Conservation (phyloP, 2,797 vertebrate genomes). For the Falco peregrinus region DNA sequence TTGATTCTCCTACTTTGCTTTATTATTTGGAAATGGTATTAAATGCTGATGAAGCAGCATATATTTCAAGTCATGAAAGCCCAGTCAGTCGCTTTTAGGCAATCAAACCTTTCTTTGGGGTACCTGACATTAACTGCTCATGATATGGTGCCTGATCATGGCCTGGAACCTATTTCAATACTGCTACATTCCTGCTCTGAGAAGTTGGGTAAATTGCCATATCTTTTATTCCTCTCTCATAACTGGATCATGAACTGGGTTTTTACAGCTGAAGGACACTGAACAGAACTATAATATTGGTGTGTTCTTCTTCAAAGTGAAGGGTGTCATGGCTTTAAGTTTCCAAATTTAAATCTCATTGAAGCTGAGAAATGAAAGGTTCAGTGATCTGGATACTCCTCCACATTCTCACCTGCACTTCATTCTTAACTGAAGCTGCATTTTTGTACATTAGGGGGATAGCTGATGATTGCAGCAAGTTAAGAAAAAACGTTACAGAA, state of each 20-base stretch:
- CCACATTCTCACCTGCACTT: background rate
- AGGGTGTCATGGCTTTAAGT: background rate
- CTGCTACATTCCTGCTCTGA: background rate
- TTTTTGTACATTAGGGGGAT: background rate
- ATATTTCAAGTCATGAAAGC: background rate
- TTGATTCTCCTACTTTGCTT: background rate
- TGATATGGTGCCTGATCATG: background rate
- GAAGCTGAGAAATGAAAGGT: background rate
- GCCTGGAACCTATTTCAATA: background rate
- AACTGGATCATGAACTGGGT: fast-evolving
- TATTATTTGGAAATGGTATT: background rate
- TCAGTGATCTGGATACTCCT: background rate
- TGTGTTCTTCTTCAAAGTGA: background rate
- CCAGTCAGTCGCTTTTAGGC: background rate
- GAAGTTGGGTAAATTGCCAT: background rate
- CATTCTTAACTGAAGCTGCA: background rate
- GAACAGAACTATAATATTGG: background rate
- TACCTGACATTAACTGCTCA: background rate
- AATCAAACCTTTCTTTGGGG: background rate
- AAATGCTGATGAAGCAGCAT: background rate
- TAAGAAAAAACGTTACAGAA: background rate
- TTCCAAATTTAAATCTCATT: background rate
- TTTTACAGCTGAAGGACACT: background rate
- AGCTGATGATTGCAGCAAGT: background rate
- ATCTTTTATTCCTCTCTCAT: background rate